These are phyloP conservation scores for Encarsia formosa DNA, from an alignment of 2,888 invertebrate genomes.

Conservation along the genomic window DNA sequence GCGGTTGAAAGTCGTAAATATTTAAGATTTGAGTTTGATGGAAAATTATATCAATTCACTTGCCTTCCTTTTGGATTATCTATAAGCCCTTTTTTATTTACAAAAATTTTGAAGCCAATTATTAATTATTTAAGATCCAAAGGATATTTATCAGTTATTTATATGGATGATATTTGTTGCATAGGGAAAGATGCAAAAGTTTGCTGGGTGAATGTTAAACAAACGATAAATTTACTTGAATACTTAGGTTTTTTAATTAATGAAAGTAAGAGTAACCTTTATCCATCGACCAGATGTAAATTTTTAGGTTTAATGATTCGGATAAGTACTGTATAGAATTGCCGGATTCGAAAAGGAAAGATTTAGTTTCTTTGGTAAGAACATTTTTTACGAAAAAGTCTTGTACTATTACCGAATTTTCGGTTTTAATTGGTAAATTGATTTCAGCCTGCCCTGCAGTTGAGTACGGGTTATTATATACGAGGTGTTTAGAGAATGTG, in stretches of 20 bases:
- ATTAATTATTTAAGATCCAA: background rate
- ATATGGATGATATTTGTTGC: constrained; percentile 4
- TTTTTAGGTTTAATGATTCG: constrained; percentile 8
- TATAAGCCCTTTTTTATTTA: background rate
- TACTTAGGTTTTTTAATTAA: constrained; percentile 6
- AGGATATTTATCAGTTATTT: constrained; percentile 1
- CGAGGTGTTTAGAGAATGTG: background rate
- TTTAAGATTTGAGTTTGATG: background rate
- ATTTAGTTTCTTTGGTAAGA: background rate
- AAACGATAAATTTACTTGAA: constrained; percentile 6
- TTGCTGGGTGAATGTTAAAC: background rate
- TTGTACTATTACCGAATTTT: background rate
- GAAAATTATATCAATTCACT: background rate
- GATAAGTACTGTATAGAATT: background rate
- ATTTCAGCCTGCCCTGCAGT: background rate
- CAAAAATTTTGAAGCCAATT: background rate
- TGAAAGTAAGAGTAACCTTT: background rate
- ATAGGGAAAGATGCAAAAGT: background rate
- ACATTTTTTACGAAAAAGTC: background rate
- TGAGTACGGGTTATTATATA: background rate
- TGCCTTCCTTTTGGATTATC: background rate
- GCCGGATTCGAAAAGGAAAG: background rate
- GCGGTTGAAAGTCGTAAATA: constrained; percentile 1
- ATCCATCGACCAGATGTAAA: background rate
- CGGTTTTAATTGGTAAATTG: background rate